Conservation (phyloP, 35 echinoderm and acorn worm genomes). For the Ophioderma brevispina region DNA sequence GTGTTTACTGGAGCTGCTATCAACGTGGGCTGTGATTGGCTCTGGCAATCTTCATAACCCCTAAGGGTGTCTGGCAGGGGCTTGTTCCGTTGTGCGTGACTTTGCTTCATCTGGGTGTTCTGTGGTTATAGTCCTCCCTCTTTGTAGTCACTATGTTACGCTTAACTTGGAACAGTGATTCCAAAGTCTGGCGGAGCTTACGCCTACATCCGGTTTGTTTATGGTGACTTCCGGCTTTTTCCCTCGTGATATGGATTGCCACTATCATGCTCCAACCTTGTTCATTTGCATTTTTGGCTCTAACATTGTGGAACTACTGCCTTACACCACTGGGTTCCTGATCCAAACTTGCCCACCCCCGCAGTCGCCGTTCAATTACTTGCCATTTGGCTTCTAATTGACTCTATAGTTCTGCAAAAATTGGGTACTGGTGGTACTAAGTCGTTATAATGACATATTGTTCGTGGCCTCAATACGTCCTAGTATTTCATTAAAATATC, state of each 20-base stretch:
- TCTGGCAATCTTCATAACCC: constrained; percentile 74
- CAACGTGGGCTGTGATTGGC: constrained; percentile 60
- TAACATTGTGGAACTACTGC: constrained; percentile 79
- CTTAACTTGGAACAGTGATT: constrained; percentile 64
- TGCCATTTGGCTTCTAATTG: too few species aligned
- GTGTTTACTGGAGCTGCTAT: constrained; percentile 27
- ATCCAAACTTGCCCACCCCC: constrained; percentile 63
- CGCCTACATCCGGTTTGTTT: constrained; percentile 39
- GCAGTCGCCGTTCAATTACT: constrained; percentile 29
- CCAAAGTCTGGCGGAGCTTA: constrained; percentile 57
- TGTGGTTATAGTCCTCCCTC: constrained; percentile 53
- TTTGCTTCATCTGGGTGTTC: constrained; percentile 48
- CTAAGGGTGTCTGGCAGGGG: constrained; percentile 53
- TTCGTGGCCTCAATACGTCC: too few species aligned
- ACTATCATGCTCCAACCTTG: constrained; percentile 72
- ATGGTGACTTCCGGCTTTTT: constrained; percentile 9
- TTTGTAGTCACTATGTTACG: constrained; percentile 72
- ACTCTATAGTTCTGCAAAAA: too few species aligned
- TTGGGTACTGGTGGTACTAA: too few species aligned
- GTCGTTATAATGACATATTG: too few species aligned
- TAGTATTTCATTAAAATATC: too few species aligned
- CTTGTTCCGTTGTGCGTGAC: constrained; percentile 56
- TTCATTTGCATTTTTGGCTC: constrained; percentile 53
- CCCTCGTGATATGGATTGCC: constrained; percentile 68
- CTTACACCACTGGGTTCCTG: constrained; percentile 66